These are phyloP conservation scores for Oxycera nigricornis DNA, from an alignment of 2,888 invertebrate species.

Conservation along the genomic window DNA sequence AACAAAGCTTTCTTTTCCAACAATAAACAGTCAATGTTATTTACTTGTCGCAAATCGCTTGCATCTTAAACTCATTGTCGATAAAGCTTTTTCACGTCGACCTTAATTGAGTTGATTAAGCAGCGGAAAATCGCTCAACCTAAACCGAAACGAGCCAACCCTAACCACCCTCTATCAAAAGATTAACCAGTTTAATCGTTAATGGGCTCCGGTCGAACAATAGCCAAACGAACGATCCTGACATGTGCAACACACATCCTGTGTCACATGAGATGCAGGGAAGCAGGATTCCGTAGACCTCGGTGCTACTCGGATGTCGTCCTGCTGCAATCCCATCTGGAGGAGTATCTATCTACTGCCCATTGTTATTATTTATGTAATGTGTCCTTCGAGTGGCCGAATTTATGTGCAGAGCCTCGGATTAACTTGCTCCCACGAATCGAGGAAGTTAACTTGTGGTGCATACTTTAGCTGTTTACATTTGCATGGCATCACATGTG, in stretches of 20 bases:
- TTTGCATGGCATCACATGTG: slow-evolving; percentile 10
- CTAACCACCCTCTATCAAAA: neutral
- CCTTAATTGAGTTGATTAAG: slow-evolving; percentile 47
- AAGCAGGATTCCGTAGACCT: slow-evolving; percentile 2
- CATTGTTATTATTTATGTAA: slow-evolving; percentile 37
- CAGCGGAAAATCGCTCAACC: slow-evolving; percentile 42
- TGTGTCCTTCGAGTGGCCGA: slow-evolving; percentile 21
- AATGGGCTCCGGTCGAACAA: slow-evolving; percentile 1
- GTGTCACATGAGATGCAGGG: neutral
- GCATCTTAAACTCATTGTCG: neutral
- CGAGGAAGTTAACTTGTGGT: slow-evolving; percentile 22
- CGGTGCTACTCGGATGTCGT: neutral
- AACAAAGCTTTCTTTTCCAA: neutral
- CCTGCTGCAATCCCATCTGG: neutral
- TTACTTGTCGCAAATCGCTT: slow-evolving; percentile 1
- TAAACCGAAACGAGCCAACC: neutral
- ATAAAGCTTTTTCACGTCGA: slow-evolving; percentile 39
- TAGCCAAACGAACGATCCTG: neutral
- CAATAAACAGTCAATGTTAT: neutral
- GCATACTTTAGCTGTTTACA: slow-evolving; percentile 17
- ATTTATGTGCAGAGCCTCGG: slow-evolving; percentile 2
- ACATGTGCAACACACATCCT: neutral
- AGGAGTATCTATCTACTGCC: slow-evolving; percentile 14
- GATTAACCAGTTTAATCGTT: slow-evolving; percentile 18
- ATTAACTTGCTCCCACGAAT: neutral